Percentiles rank a stretch among this genome's conserved stretches.
Conservation (phyloP, 64 coral and sea anemone genomes). For the Dendrophyllia cribrosa region DNA sequence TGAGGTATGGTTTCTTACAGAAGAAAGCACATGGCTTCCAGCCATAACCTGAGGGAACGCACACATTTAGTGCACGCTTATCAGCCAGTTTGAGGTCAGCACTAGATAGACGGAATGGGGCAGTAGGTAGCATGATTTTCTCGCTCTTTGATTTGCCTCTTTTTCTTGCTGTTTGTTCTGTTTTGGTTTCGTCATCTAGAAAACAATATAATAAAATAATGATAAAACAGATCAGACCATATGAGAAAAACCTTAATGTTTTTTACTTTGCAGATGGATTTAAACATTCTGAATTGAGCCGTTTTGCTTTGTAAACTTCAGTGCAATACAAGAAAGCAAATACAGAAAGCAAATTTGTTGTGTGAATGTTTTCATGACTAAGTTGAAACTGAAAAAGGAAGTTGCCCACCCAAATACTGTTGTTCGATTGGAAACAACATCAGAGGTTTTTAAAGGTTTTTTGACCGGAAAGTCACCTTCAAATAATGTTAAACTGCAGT, state of each 20-base stretch:
- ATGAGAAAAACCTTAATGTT: background rate
- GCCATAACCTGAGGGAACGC: constrained; percentile 26
- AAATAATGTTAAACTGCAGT: too few relatives aligned
- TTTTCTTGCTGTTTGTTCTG: too few relatives aligned
- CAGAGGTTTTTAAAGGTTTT: too few relatives aligned
- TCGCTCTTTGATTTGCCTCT: too few relatives aligned
- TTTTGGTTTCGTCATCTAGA: too few relatives aligned
- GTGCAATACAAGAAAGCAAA: constrained; percentile 5
- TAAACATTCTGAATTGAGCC: constrained; percentile 9
- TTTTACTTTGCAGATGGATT: constrained; percentile 13
- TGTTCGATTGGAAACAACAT: too few relatives aligned
- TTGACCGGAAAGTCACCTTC: too few relatives aligned
- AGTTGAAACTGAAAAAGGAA: too few relatives aligned
- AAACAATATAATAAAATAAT: background rate
- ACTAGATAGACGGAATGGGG: too few relatives aligned
- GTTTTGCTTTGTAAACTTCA: constrained; percentile 9
- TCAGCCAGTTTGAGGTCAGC: constrained; percentile 12
- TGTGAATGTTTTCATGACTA: too few relatives aligned
- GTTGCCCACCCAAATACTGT: too few relatives aligned
- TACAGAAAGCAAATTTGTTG: constrained; percentile 2
- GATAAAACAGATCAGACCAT: background rate
- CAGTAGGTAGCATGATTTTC: too few relatives aligned
- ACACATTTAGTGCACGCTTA: constrained; percentile 9
- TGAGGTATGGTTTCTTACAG: constrained; percentile 24
- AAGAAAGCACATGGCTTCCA: constrained; percentile 55